These are phyloP conservation scores for Dolichopus griseipennis DNA, from an alignment of 2,888 invertebrate genomes.

Conservation along the genomic window DNA sequence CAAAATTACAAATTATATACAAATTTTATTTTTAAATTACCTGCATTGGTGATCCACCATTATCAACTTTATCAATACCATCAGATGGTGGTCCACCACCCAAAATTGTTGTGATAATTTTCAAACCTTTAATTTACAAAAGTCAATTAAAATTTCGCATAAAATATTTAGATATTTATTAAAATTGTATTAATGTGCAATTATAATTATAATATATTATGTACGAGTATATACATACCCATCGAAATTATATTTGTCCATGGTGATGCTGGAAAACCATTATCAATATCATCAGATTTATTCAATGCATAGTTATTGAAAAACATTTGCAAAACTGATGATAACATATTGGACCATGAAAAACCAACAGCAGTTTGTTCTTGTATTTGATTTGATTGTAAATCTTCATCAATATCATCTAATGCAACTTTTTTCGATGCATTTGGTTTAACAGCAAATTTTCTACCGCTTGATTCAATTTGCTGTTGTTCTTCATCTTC, in stretches of 20 bases:
- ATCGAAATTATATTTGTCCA: constrained; percentile 83
- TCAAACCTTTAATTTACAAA: constrained; percentile 48
- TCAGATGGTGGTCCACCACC: constrained; percentile 67
- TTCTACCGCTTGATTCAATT: constrained; percentile 53
- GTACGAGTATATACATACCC: too few species aligned
- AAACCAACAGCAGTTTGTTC: constrained; percentile 58
- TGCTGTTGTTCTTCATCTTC: constrained; percentile 23
- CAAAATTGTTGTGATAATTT: constrained; percentile 74
- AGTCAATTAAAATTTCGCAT: constrained; percentile 1
- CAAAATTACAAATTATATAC: too few species aligned
- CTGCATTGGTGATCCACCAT: constrained; percentile 81
- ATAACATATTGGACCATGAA: constrained; percentile 81
- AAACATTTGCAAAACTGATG: constrained; percentile 80
- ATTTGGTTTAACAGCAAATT: constrained; percentile 83
- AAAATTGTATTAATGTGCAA: constrained; percentile 2
- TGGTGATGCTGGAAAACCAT: constrained; percentile 61
- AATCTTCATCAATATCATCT: constrained; percentile 73
- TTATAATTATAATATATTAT: neutral
- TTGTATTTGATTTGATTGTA: constrained; percentile 70
- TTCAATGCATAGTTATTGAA: constrained; percentile 61
- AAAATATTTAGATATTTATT: neutral
- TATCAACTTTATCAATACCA: constrained; percentile 85
- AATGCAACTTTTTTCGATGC: constrained; percentile 77
- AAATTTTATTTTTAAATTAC: constrained; percentile 43
- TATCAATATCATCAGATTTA: constrained; percentile 69